These are phyloP conservation scores for Bombus affinis DNA, from an alignment of 1,140 invertebrate species.

Conservation along the genomic window DNA sequence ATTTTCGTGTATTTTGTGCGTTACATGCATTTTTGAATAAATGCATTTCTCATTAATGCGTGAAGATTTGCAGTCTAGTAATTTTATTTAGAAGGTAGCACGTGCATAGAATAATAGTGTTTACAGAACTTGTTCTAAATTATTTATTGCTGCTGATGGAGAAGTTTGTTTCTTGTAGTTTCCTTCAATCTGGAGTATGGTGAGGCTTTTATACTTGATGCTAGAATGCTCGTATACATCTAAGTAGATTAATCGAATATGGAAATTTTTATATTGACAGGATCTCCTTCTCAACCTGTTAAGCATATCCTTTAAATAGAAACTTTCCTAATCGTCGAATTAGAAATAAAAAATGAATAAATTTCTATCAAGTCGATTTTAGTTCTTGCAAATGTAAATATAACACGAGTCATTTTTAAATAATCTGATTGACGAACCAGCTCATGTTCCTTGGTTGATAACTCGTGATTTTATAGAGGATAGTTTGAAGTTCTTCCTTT, in stretches of 20 bases:
- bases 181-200: no score
- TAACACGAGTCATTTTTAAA: no score
- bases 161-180: constrained; percentile 22
- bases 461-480: not conserved
- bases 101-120: not conserved
- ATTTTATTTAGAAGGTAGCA: not conserved
- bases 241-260: not conserved
- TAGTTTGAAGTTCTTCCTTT: not conserved
- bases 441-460: not conserved
- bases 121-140: not conserved
- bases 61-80: not conserved
- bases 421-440: no score
- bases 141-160: not conserved
- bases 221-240: not conserved
- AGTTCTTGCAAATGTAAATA: not conserved
- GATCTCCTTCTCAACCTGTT: no score
- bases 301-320: not conserved
- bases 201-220: not conserved
- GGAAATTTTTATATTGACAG: no score
- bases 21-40: no score
- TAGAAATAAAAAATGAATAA: not conserved
- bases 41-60: not conserved
- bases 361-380: not conserved
- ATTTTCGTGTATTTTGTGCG: not conserved
- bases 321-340: not conserved